Conservation (phyloP, 2,888 invertebrate species). For the Latrodectus hesperus region DNA sequence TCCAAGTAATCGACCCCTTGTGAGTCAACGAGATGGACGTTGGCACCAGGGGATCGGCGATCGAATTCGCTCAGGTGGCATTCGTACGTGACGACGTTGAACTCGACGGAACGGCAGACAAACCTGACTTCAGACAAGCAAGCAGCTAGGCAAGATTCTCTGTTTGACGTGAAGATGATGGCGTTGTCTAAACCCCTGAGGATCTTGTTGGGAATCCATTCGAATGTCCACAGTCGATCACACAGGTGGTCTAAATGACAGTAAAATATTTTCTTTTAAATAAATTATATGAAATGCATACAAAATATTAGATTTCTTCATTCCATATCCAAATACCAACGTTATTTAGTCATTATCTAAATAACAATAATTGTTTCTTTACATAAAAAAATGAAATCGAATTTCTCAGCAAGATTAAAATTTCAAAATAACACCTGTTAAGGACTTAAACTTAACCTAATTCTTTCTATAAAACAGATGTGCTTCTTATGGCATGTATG, state of each 20-base stretch:
- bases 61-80: constrained; percentile 93
- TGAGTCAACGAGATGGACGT: constrained; percentile 91
- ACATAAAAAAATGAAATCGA: too few species aligned
- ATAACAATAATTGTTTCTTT: too few species aligned
- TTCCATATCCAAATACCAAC: too few species aligned
- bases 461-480: too few species aligned
- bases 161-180: constrained; percentile 92
- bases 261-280: not conserved
- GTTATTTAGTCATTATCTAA: too few species aligned
- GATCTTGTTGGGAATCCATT: constrained; percentile 93
- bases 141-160: constrained; percentile 93
- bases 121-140: constrained; percentile 95
- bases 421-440: too few species aligned
- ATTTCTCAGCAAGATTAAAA: too few species aligned
- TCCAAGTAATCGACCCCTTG: constrained; percentile 90
- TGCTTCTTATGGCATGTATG: too few species aligned
- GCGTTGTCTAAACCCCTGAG: constrained; percentile 92
- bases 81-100: constrained; percentile 92
- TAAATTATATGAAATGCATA: not conserved
- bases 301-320: too few species aligned
- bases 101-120: constrained; percentile 92
- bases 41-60: constrained; percentile 89
- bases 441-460: too few species aligned
- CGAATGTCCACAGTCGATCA: constrained; percentile 92
- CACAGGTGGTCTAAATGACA: constrained; percentile 85